Conservation (phyloP, 92 coral and sea anemone genomes). For the Bergia sp. region DNA sequence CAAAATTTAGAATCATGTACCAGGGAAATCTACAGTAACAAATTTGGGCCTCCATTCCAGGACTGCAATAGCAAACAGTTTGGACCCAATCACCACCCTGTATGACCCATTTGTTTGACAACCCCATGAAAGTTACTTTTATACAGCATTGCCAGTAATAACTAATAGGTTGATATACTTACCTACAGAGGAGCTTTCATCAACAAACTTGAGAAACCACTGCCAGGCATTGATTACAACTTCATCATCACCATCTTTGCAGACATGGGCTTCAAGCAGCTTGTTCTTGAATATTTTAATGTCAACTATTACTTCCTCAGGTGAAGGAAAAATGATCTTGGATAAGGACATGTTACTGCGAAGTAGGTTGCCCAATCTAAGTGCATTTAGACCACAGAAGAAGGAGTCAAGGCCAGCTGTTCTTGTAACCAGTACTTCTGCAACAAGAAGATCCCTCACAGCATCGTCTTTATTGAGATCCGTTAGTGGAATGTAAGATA, state of each 20-base stretch:
- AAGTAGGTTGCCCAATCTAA: constrained; percentile 67
- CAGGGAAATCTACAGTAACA: too few species aligned
- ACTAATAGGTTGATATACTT: neutral
- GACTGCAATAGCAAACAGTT: too few species aligned
- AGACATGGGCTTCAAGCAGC: neutral
- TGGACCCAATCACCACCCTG: too few species aligned
- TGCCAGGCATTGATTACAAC: neutral
- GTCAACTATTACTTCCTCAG: constrained; percentile 53
- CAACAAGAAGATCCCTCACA: constrained; percentile 61
- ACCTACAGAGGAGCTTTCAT: constrained; percentile 1
- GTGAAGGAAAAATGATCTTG: constrained; percentile 51
- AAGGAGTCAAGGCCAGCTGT: constrained; percentile 64
- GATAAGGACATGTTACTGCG: constrained; percentile 52
- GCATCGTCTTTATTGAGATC: constrained; percentile 60
- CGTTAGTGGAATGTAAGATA: constrained; percentile 57
- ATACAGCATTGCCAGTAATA: neutral
- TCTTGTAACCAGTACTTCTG: constrained; percentile 64
- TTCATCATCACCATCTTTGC: neutral
- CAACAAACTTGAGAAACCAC: neutral
- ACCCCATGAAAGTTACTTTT: too few species aligned
- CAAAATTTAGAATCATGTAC: too few species aligned
- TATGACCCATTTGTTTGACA: too few species aligned
- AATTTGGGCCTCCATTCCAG: too few species aligned
- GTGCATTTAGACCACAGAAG: constrained; percentile 57
- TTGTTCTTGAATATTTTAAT: constrained; percentile 30